Evolutionary conservation across 2,113 vertebrate species (phyloP).

Genomic region (Dasypus novemcinctus): DNA sequence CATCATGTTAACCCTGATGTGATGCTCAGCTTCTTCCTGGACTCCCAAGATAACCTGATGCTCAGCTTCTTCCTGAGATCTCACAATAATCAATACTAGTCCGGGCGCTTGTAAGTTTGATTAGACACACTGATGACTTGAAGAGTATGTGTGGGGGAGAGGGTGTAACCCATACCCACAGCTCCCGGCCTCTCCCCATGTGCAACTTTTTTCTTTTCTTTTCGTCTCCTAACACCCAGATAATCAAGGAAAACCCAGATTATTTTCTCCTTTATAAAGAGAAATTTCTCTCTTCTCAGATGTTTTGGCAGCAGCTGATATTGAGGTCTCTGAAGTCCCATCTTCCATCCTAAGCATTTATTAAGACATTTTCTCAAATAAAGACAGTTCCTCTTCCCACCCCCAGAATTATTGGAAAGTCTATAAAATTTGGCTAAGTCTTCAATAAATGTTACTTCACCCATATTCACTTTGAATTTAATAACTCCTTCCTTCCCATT

Average conservation of each 20-base stretch:
- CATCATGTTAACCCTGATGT: neutral
- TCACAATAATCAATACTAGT: neutral
- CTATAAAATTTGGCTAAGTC: neutral
- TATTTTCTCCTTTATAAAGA: conserved; percentile 30
- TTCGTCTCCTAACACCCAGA: neutral
- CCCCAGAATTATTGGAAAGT: neutral
- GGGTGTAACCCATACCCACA: neutral
- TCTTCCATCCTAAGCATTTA: neutral
- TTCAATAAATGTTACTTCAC: conserved; percentile 12
- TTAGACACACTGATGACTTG: neutral
- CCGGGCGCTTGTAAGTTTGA: neutral
- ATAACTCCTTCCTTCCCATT: neutral
- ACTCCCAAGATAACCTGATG: neutral
- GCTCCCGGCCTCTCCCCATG: neutral
- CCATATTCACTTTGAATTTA: neutral
- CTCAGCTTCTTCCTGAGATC: neutral
- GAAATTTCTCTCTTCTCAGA: neutral
- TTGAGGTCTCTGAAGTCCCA: neutral
- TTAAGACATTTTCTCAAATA: neutral
- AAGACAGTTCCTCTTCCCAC: neutral
- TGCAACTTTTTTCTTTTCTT: neutral
- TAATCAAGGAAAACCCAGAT: neutral
- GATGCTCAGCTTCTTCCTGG: neutral
- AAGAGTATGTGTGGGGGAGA: neutral
- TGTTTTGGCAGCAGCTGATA: neutral